A percentile compares a stretch with the other conserved stretches of the same genome.
phyloP scores from a whole-genome alignment of 2,888 invertebrate genomes.

The Mechanitis messenoides region DNA sequence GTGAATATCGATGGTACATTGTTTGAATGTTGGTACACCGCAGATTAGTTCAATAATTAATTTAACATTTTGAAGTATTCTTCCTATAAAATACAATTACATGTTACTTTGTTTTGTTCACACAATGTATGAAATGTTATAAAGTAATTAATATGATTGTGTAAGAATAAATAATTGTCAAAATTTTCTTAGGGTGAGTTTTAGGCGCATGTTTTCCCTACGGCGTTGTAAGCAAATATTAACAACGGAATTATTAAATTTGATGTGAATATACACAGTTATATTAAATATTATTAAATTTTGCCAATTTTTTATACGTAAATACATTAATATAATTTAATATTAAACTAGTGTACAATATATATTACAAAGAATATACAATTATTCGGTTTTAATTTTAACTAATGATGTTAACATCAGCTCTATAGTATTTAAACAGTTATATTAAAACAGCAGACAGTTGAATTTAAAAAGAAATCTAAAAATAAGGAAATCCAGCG shows the following conservation, averaged over 20 bases:
- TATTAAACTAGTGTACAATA: not conserved
- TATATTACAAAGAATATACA: too few relatives aligned
- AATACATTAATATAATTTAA: not conserved
- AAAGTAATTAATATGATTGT: slow-evolving; percentile 18
- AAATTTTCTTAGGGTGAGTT: slow-evolving; percentile 53
- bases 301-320: not conserved
- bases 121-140: not conserved
- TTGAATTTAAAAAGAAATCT: too few relatives aligned
- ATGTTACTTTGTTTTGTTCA: too few relatives aligned
- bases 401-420: too few relatives aligned
- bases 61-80: not conserved
- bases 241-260: slow-evolving; percentile 51
- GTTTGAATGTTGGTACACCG: slow-evolving; percentile 25
- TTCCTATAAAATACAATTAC: too few relatives aligned
- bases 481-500: too few relatives aligned
- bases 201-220: slow-evolving; percentile 42
- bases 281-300: not conserved
- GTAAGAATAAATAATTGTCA: slow-evolving; percentile 49
- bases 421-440: too few relatives aligned
- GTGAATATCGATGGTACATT: slow-evolving; percentile 45
- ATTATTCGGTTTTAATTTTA: too few relatives aligned
- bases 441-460: too few relatives aligned
- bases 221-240: slow-evolving; percentile 37
- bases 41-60: slow-evolving; percentile 11
- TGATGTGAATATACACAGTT: slow-evolving; percentile 20